Evolutionary conservation across 2,113 vertebrate genomes (phyloP).

Genomic region (Oreocharis arfaki): DNA sequence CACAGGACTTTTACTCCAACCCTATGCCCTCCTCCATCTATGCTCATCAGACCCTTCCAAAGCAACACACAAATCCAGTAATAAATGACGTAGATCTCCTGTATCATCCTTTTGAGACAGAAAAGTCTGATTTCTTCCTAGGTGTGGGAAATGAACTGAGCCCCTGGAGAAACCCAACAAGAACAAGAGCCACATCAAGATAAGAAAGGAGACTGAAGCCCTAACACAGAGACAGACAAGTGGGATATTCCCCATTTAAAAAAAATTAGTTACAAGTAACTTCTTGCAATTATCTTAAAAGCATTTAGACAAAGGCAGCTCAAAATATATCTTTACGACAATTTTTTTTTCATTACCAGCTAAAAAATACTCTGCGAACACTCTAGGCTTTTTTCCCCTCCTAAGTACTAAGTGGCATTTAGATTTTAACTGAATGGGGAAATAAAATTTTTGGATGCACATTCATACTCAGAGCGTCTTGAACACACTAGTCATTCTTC

Average conservation of each 20-base stretch:
- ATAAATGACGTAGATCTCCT: neutral
- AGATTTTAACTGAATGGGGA: neutral
- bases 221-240: neutral
- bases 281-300: neutral
- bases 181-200: neutral
- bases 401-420: neutral
- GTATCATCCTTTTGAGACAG: neutral
- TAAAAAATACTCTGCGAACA: neutral
- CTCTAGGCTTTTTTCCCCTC: neutral
- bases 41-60: neutral
- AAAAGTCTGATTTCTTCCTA: neutral
- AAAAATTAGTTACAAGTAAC: neutral
- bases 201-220: neutral
- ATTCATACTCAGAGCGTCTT: neutral
- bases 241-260: neutral
- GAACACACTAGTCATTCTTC: neutral
- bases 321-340: neutral
- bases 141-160: neutral
- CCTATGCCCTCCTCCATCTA: neutral
- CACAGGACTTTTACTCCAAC: neutral
- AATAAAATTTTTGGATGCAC: neutral
- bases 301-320: neutral
- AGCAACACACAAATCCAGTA: neutral
- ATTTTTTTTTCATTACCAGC: rapidly evolving
- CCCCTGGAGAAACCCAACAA: neutral